These are phyloP conservation scores for Aplysina aerophoba DNA, from an alignment of 37 sponge, comb jelly and placozoan genomes.

Conservation along the genomic window DNA sequence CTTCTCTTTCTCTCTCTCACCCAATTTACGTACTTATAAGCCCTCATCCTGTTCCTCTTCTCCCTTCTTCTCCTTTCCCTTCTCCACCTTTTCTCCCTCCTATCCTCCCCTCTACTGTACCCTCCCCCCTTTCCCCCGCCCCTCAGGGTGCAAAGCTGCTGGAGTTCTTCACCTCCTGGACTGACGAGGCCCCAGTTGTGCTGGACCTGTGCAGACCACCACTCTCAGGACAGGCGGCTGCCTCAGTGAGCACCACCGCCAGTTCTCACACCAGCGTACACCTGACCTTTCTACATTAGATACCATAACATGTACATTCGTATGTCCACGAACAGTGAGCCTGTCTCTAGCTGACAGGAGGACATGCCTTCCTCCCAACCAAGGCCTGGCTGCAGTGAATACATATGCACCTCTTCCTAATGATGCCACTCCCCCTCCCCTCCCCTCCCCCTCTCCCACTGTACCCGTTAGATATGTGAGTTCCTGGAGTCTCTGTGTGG, in stretches of 20 bases:
- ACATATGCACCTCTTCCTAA: too few relatives aligned
- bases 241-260: slow-evolving; percentile 45
- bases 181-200: slow-evolving; percentile 45
- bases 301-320: too few relatives aligned
- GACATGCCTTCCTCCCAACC: too few relatives aligned
- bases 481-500: slow-evolving; percentile 88
- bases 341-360: too few relatives aligned
- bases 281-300: too few relatives aligned
- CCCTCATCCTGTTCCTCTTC: not conserved
- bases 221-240: slow-evolving; percentile 59
- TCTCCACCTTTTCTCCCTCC: not conserved
- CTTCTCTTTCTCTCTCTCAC: too few relatives aligned
- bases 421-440: too few relatives aligned
- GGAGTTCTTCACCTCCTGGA: slow-evolving; percentile 39
- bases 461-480: slow-evolving; percentile 61
- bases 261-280: too few relatives aligned
- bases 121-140: not conserved
- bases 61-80: not conserved
- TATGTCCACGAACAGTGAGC: too few relatives aligned
- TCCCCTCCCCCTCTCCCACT: not conserved
- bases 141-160: slow-evolving; percentile 50
- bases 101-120: not conserved
- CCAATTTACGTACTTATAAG: too few relatives aligned
- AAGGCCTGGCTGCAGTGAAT: too few relatives aligned
- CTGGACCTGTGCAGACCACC: slow-evolving; percentile 51